phyloP scores from a whole-genome alignment of 1,140 invertebrate species.

The Linepithema humile region DNA sequence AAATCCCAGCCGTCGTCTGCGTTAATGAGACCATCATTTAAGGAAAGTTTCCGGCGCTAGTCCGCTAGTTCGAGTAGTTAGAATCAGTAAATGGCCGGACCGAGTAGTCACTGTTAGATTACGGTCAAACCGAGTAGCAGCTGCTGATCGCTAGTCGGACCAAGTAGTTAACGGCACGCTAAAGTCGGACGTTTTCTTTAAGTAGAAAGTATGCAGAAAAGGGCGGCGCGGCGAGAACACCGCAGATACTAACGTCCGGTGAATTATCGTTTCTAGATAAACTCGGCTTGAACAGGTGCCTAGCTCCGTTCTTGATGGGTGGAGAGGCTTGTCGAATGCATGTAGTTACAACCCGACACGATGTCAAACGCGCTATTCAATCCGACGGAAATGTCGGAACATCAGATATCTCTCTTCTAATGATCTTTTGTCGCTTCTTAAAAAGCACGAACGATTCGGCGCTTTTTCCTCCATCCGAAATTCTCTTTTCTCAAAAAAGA shows the following conservation, averaged over 20 bases:
- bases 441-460: not conserved
- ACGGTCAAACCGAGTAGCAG: not conserved
- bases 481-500: constrained; percentile 2
- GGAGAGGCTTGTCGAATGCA: constrained; percentile 40
- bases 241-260: not conserved
- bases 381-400: constrained; percentile 16
- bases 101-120: not conserved
- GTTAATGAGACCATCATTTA: constrained; percentile 12
- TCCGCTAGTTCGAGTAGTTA: not conserved
- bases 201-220: not conserved
- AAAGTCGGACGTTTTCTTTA: not conserved
- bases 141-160: not conserved
- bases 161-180: not conserved
- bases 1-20: not conserved
- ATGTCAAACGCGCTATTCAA: constrained; percentile 56
- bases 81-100: not conserved
- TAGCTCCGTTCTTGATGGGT: not conserved
- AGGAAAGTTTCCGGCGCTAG: constrained; percentile 17
- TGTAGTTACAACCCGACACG: constrained; percentile 57
- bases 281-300: constrained; percentile 6
- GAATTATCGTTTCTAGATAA: constrained; percentile 1
- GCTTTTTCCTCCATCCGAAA: not conserved
- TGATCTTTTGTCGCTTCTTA: constrained; percentile 1
- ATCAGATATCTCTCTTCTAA: not conserved
- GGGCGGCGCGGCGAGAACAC: not conserved